phyloP scores from a whole-genome alignment of 1,140 invertebrate species.

The Helicorthomorpha holstii region DNA sequence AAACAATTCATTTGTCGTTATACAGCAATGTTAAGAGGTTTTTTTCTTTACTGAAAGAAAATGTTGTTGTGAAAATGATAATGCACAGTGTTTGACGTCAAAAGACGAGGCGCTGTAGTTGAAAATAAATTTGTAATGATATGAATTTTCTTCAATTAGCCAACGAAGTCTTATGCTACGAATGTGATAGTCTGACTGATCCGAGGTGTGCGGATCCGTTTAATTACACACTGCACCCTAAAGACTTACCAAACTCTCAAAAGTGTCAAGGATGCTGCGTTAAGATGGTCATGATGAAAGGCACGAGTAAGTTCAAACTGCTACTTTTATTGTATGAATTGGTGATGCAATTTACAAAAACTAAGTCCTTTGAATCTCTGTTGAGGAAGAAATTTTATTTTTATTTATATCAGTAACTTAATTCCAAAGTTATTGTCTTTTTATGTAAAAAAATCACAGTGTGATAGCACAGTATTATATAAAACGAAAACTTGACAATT shows the following conservation, averaged over 20 bases:
- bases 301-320: constrained; percentile 50
- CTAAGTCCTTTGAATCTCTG: neutral
- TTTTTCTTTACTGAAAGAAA: too few relatives aligned
- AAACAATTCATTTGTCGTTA: too few relatives aligned
- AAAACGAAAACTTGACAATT: too few relatives aligned
- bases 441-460: neutral
- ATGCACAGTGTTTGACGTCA: too few relatives aligned
- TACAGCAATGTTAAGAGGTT: too few relatives aligned
- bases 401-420: neutral
- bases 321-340: too few relatives aligned
- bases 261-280: constrained; percentile 85
- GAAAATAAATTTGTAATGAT: too few relatives aligned
- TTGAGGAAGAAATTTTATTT: neutral
- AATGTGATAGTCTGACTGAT: constrained; percentile 80
- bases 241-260: constrained; percentile 63
- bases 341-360: neutral
- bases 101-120: too few relatives aligned
- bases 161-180: too few relatives aligned
- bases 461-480: too few relatives aligned
- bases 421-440: neutral
- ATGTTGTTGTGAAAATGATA: too few relatives aligned
- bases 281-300: constrained; percentile 78
- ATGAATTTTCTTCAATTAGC: too few relatives aligned
- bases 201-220: constrained; percentile 76
- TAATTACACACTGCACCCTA: constrained; percentile 69